Evolutionary conservation across 2,888 invertebrate species (phyloP), one percentile per base, ranked within the genome.

Genomic region (Heliconius sara): DNA sequence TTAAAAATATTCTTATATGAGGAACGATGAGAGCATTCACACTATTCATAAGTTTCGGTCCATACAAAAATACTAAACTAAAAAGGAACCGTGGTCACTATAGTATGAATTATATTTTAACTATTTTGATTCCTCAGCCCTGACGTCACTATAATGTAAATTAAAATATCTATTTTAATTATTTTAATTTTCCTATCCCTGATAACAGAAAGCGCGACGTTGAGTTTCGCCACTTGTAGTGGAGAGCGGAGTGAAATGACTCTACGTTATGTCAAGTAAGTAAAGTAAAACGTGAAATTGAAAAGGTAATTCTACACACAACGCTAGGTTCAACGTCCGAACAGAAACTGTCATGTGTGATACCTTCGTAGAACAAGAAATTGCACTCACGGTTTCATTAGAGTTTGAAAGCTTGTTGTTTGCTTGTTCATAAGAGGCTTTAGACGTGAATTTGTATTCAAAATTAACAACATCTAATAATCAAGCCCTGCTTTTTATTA

Each of bases 331-430:
- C 77, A 83, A 84, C 78, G 79, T 74, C 81, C 77, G 76, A 78
- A 80, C 81, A 83, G 84, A 83, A 82, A 85, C 84, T 84, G 85
- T 85, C 86, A 85, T 84, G 84, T 85, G 83, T 82, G 84, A 83
- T 83, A 84, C 83, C 83, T 81, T 81, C 82, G 84, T 83, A 84
- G 82, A 85, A 89, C 89, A 89, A 86, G 89, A 88, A 87, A 88
- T 84, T 83, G 88, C 89, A 89, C 89, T 89, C 85, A 82, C 83
- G 83, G 74, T 78, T 86, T 87, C 88, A 89, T 88, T 88, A 89
- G 83, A 85, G 82, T 87, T 87, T 87, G 87, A 88, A 86, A 88
- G 87, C 86, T 83, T 85, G 86, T 87, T 87, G 86, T 86, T 86
- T 84, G 82, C 84, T 83, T 84, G 83, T 83, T 86, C 84, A 84